Evolutionary conservation across 2,888 invertebrate genomes (phyloP), one percentile per base, ranked within the genome.

Genomic region (Pediacus dermestoides): DNA sequence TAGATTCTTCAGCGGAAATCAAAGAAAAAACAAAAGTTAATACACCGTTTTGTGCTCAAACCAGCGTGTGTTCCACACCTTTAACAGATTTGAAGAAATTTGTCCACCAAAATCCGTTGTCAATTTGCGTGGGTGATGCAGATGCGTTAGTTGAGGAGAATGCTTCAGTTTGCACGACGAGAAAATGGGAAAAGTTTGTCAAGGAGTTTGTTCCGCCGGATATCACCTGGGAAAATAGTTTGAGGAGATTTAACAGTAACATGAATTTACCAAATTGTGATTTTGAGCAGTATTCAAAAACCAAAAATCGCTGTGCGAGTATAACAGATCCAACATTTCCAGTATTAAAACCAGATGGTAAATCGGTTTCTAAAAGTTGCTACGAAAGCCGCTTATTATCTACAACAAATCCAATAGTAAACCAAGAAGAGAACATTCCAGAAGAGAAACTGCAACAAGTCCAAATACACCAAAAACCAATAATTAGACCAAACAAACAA

Each of bases 311-410:
- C 44, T 34, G 25, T 42, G 35, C 30, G 78, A 81, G 88, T 0
- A 85, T 88, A 35, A 79, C 83, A 27, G 89, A 89, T 66, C 88
- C 89, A 1, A 75, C 74, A 42, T 85, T 81, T 71, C 88, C 88
- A 0, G 78, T 86, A 12, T 85, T 87, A 53, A 80, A 82, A 57
- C 75, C 76, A 41, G 82, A 87, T 49, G 88, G 88, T 0, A 75
- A 81, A 30, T 80, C 82, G 3, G 81, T 83, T 39, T 88, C 88
- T 0, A 22, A 7, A 10, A 6, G 16, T 13, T 28, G 14, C 23
- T 14, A 25, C 31, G 12, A 25, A 32, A 3, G 22, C 11, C 11
- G 26, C 21, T 28, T 33, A 41, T 21, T 22, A 32, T 27, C 21
- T 26, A 16, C 34, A 47, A 32, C 41, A 39, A 26, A 35, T n/a